Evolutionary conservation across 2,113 vertebrate genomes (phyloP).

Genomic region (Perca flavescens): DNA sequence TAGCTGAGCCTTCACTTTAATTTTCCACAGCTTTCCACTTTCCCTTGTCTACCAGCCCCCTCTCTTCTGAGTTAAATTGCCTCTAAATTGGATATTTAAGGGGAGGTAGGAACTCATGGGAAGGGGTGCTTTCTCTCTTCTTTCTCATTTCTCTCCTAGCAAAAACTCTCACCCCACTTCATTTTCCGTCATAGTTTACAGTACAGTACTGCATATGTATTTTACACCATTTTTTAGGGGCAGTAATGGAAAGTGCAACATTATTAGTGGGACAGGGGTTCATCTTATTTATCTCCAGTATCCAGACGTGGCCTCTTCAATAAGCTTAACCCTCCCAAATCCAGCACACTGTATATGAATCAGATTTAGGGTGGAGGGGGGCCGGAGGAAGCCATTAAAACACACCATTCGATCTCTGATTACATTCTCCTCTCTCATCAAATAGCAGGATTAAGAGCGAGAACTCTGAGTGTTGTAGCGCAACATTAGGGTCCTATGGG

Average conservation of each 20-base stretch:
- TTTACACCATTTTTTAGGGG: constrained; percentile 17
- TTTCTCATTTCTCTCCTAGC: constrained; percentile 29
- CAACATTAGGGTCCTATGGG: constrained; percentile 41
- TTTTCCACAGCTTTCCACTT: constrained; percentile 70
- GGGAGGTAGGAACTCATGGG: constrained; percentile 47
- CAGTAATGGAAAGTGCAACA: constrained; percentile 49
- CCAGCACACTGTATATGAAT: constrained; percentile 28
- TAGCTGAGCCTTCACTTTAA: constrained; percentile 67
- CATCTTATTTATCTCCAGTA: constrained; percentile 63
- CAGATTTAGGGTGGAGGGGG: constrained; percentile 15
- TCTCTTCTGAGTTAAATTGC: constrained; percentile 62
- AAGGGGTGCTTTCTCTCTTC: constrained; percentile 22
- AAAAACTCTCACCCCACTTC: constrained; percentile 22
- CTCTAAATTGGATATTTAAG: constrained; percentile 77
- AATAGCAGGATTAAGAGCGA: constrained; percentile 57
- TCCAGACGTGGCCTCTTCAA: constrained; percentile 55
- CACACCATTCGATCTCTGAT: constrained; percentile 42
- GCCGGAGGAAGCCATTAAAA: constrained; percentile 37
- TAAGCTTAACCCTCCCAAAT: constrained; percentile 39
- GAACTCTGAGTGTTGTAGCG: constrained; percentile 36
- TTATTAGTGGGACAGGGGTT: constrained; percentile 22
- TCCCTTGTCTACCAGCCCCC: constrained; percentile 40
- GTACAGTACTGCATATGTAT: constrained; percentile 20
- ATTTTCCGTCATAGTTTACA: constrained; percentile 15
- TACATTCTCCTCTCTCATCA: constrained; percentile 30